Conservation (phyloP, 2,113 vertebrate species). For the Melanerpes formicivorus region DNA sequence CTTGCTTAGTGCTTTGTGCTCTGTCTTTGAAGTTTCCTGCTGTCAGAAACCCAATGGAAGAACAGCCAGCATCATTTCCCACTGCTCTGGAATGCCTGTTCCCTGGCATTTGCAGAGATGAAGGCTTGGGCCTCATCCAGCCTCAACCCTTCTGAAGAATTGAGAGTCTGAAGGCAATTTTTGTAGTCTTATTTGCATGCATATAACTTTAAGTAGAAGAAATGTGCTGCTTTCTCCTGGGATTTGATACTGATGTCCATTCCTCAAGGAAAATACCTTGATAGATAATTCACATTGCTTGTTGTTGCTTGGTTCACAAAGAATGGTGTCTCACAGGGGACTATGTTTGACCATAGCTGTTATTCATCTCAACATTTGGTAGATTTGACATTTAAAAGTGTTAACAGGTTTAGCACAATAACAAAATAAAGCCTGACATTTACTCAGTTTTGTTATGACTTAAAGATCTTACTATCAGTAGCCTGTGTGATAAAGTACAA, state of each 20-base stretch:
- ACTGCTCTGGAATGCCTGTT: rapidly evolving
- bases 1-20: not conserved
- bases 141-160: not conserved
- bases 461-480: not conserved
- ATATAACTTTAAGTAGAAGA: not conserved
- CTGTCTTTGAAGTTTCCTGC: not conserved
- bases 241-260: not conserved
- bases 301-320: not conserved
- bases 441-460: not conserved
- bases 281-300: not conserved
- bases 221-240: not conserved
- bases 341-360: not conserved
- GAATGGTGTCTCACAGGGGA: not conserved
- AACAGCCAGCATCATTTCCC: not conserved
- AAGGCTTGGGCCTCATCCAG: not conserved
- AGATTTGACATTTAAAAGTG: not conserved
- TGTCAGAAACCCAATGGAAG: not conserved
- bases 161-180: not conserved
- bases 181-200: not conserved
- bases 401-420: not conserved
- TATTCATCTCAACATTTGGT: not conserved
- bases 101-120: rapidly evolving
- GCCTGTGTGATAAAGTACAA: not conserved
- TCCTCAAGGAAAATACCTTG: not conserved
- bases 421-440: not conserved